phyloP scores from a whole-genome alignment of 1,140 invertebrate genomes.

The Ostrea edulis region DNA sequence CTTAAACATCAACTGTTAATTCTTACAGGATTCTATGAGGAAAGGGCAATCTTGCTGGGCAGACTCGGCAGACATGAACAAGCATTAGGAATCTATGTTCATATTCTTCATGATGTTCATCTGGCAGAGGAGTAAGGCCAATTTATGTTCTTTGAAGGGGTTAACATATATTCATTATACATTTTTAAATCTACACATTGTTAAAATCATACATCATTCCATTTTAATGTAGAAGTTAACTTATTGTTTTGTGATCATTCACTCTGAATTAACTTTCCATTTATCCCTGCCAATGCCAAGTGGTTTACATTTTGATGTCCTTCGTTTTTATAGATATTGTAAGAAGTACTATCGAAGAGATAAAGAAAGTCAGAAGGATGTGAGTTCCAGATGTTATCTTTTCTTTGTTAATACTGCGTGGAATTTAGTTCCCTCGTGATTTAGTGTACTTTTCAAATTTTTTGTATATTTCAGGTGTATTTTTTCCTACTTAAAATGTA shows the following conservation, averaged over 20 bases:
- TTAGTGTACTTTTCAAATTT: not conserved
- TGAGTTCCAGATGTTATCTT: constrained; percentile 67
- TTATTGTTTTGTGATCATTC: not conserved
- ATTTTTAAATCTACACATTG: no score
- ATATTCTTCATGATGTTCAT: constrained; percentile 87
- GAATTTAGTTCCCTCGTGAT: not conserved
- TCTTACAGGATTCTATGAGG: constrained; percentile 88
- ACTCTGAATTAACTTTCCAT: no score
- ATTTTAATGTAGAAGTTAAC: not conserved
- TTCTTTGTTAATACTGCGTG: not conserved
- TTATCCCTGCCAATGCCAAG: no score
- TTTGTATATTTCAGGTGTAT: constrained; percentile 80
- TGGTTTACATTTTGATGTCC: no score
- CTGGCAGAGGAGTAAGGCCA: constrained; percentile 85
- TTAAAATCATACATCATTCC: no score
- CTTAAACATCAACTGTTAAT: no score
- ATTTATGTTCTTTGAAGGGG: not conserved
- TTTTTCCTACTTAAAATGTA: constrained; percentile 82
- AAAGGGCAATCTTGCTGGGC: constrained; percentile 94
- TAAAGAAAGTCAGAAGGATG: constrained; percentile 80
- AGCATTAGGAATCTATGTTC: constrained; percentile 94
- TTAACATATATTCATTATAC: no score
- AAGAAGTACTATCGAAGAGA: constrained; percentile 81
- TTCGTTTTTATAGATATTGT: constrained; percentile 85
- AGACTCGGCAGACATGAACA: constrained; percentile 93